Evolutionary conservation across 2,888 invertebrate genomes (phyloP), one percentile per base, ranked within the genome.

Genomic region (Lithophane semibrunnea): DNA sequence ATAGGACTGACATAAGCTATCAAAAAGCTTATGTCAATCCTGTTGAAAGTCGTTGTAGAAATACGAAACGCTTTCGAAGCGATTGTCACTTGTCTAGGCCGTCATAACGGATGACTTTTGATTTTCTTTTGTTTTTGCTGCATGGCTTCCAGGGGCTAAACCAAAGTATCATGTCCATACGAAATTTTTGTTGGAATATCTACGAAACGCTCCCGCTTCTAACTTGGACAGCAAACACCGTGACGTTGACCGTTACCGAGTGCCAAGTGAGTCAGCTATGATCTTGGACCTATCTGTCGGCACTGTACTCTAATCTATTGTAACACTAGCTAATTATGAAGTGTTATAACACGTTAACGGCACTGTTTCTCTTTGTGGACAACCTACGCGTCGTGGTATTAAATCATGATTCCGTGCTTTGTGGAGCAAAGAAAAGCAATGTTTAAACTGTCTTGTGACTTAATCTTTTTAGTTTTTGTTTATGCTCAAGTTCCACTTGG

Each of bases 181-280:
- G 56, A 24, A 12, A 8, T 8, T 44, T 56, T 69, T 56, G 18
- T 54, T 16, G 58, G 24, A 3, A 24, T 60, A 24, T 24, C 24
- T 13, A 24, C 1, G 13, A 63, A 65, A 0, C 78, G 73, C 77
- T 73, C n/a, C 42, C 63, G 69, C 80, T 74, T 65, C 5, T 80
- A 47, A 66, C 80, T 82, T 66, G 54, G 29, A 12, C 64, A 18
- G 0, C n/a, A 44, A 18, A 2, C 4, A 56, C 29, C n/a, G 13
- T 70, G 56, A 54, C 84, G 88, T 84, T 86, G 88, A 89, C 85
- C 86, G 88, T 73, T 71, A 52, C 16, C 73, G 78, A 37, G 79
- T 92, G 92, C 92, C 92, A 92, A 92, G 76, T 90, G 90, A 90
- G 74, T 91, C 90, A 89, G 81, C 80, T 84, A 74, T 85, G 88